Conservation (phyloP, 2,113 vertebrate genomes). For the Pteropus alecto region DNA sequence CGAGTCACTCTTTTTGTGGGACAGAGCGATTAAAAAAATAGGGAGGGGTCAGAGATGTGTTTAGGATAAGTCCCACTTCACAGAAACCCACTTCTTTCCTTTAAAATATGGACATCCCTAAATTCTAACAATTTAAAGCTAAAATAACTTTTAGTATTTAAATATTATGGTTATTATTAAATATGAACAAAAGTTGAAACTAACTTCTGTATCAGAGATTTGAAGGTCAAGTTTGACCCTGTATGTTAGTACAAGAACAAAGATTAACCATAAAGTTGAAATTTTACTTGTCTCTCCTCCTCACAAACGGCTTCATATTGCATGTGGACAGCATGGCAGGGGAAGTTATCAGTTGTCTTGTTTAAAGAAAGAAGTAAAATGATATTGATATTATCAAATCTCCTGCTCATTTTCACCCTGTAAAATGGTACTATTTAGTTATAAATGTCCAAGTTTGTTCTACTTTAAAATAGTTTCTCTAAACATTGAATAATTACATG, state of each 20-base stretch:
- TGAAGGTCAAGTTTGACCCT: not conserved
- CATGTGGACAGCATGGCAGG: not conserved
- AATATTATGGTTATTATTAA: not conserved
- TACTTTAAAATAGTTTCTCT: not conserved
- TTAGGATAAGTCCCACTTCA: not conserved
- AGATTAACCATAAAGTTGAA: not conserved
- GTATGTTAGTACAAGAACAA: not conserved
- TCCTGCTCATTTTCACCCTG: not conserved
- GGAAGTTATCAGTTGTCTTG: not conserved
- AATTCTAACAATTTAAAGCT: not conserved
- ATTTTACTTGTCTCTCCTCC: not conserved
- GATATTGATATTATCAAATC: not conserved
- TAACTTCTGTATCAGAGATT: not conserved
- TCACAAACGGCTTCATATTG: not conserved
- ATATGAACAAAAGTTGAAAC: not conserved
- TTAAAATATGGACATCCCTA: not conserved
- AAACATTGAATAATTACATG: not conserved
- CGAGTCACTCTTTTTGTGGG: not conserved
- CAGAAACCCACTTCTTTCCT: not conserved
- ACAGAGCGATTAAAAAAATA: not conserved
- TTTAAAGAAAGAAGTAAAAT: not conserved
- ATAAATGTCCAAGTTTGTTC: not conserved
- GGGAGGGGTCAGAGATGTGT: not conserved
- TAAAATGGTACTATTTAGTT: not conserved
- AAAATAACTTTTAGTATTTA: constrained; percentile 6